Base-by-base conservation (phyloP, 2,888 invertebrate genomes). In the Microplitis manilae region DNA sequence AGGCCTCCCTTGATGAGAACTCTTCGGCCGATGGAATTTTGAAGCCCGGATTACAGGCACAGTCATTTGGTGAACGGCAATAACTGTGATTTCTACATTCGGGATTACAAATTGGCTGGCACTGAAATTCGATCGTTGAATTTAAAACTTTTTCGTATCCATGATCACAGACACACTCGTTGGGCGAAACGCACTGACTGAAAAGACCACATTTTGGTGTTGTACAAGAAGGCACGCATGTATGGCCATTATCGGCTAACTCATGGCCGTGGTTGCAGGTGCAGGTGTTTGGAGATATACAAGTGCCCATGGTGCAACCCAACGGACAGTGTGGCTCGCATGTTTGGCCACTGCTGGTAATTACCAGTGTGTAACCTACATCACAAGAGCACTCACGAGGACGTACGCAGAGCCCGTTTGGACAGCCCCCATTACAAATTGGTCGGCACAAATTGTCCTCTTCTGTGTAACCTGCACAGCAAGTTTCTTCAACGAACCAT, bases 281-380 rank as follows among this genome's bases (percentile, higher is more conserved):
- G 76, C 90, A 90, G 2, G 50, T 73, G 40, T 87, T 81, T 4
- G 89, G 88, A 0, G 86, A 88, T 41, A 90, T 88, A 77, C 92
- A 91, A 75, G 87, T 87, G 2, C 91, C 91, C 79, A 91, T 90
- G 15, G 87, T 67, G 81, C 91, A 91, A 1, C 84, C 83, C 20
- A 79, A 77, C 0, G 81, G 67, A 80, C 91, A 91, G 2, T 85
- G 75, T 1, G 91, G 90, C 8, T 77, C 76, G 77, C 91, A 91
- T 41, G n/a, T 62, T 50, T 79, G 59, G 6, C 69, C 68, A 15
- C 61, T 39, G 13, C 61, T 60, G 15, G 62, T 77, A 8, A 30
- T 30, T 30, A 40, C 13, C 8, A 65, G 50, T 6, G 7, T n/a
- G 39, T 80, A 81, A n/a, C 80, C 79, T 7, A 61, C 38, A 7